Base-by-base conservation (phyloP, 2,797 vertebrate genomes). In the Bucorvus abyssinicus region DNA sequence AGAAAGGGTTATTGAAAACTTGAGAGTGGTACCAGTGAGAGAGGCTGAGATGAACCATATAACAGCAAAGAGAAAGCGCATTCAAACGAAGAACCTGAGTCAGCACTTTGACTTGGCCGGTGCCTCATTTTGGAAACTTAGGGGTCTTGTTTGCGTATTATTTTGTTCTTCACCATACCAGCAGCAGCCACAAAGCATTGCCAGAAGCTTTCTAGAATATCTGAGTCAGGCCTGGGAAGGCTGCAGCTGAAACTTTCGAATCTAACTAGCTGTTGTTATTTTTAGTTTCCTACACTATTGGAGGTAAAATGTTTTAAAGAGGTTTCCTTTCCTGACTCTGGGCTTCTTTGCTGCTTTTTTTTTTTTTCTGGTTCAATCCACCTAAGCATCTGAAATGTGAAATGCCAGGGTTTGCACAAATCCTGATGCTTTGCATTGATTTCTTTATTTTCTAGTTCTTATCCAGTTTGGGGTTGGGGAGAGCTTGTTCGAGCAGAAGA, bases 221-320 rank as follows among this genome's bases (percentile, higher is more conserved):
- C 55, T 22, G 83, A 90, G 77, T 88, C 88, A 93, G 74, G 68
- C 27, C 53, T 64, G 55, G 40, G 50, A 80, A 38, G 38, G 24
- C 9, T 92, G 86, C 53, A 93, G 78, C 64, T 92, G 77, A 90
- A 93, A 69, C 24, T 80, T 81, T 86, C 76, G 76, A 78, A 91
- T 88, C 50, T 85, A 78, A 64, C 57, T 61, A 71, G 50, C 34
- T 83, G 11, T 88, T 81, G 53, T 45, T 88, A 30, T 63, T 93
- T 92, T 84, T 73, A 61, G 67, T 75, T 81, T 74, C 60, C 68
- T 83, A 13, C 27, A 59, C 40, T 79, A 70, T 50, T 77, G 53
- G 65, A 78, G 14, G 49, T 91, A 82, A 90, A 73, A 71, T 70
- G 26, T 7, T 83, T 87, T 71, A 60, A 42, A 67, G 47, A 65